These are phyloP conservation scores for Amphimedon queenslandica DNA, from an alignment of 37 sponge, comb jelly and placozoan species.

Conservation along the genomic window DNA sequence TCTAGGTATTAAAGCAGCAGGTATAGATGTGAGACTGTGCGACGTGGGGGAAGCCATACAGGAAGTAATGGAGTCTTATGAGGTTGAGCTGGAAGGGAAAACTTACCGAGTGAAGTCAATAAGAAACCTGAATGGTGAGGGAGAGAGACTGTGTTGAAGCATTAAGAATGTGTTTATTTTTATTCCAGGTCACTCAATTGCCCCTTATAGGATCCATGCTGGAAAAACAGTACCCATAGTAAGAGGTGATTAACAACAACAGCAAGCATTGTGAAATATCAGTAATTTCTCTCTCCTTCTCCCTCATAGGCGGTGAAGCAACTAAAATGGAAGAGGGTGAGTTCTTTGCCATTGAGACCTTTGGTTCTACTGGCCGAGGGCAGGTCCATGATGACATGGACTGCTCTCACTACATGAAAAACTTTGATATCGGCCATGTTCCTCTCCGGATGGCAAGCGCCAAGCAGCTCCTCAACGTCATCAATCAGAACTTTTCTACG, in stretches of 20 bases:
- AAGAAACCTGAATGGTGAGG: slow-evolving; percentile 51
- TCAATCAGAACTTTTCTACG: slow-evolving; percentile 95
- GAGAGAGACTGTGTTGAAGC: background rate
- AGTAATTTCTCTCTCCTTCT: background rate
- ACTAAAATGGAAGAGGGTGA: slow-evolving; percentile 98
- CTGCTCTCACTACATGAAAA: slow-evolving; percentile 99
- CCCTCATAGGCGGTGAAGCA: slow-evolving; percentile 56
- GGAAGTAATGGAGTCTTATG: slow-evolving; percentile 98
- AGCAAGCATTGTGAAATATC: background rate
- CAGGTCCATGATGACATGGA: slow-evolving; percentile 98
- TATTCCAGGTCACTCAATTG: slow-evolving; percentile 66
- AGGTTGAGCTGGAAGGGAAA: slow-evolving; percentile 94
- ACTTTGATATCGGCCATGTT: slow-evolving; percentile 90
- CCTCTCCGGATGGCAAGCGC: slow-evolving; percentile 82
- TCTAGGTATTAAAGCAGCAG: slow-evolving; percentile 76
- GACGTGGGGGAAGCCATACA: slow-evolving; percentile 96
- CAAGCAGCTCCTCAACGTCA: slow-evolving; percentile 79
- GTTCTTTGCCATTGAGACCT: slow-evolving; percentile 98
- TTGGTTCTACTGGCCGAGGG: slow-evolving; percentile 93
- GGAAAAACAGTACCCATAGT: slow-evolving; percentile 99
- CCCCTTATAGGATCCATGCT: slow-evolving; percentile 91
- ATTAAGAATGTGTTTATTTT: background rate
- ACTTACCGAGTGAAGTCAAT: slow-evolving; percentile 65
- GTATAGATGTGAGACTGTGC: slow-evolving; percentile 94
- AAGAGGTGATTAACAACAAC: slow-evolving; percentile 50